Evolutionary conservation across 2,113 vertebrate species (phyloP).

Genomic region (Rhinichthys klamathensis): DNA sequence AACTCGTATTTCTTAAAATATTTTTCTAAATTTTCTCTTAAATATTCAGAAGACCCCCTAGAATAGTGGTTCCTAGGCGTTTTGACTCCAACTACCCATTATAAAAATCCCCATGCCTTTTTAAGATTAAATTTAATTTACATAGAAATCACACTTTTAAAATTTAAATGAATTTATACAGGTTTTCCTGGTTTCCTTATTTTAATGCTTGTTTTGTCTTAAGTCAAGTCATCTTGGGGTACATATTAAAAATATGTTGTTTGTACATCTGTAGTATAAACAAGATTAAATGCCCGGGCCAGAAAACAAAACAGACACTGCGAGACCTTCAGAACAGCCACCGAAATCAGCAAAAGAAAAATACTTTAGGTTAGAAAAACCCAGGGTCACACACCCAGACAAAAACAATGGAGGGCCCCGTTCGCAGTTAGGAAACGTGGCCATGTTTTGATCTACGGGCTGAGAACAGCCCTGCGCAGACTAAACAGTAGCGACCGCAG

Average conservation of each 20-base stretch:
- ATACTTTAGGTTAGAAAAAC: slow-evolving; percentile 30
- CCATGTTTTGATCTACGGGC: slow-evolving; percentile 68
- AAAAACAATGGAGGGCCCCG: slow-evolving; percentile 54
- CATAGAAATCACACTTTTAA: too few species aligned
- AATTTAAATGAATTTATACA: background rate
- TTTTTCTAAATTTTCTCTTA: background rate
- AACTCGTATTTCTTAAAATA: background rate
- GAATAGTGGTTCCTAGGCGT: too few species aligned
- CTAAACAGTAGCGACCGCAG: slow-evolving; percentile 75
- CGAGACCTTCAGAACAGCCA: slow-evolving; percentile 23
- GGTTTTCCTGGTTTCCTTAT: background rate
- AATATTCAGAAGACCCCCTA: too few species aligned
- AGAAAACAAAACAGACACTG: slow-evolving; percentile 28
- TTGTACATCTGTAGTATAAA: background rate
- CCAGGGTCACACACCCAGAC: slow-evolving; percentile 35
- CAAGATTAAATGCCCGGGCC: background rate
- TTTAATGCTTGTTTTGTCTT: background rate
- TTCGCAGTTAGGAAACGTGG: slow-evolving; percentile 54
- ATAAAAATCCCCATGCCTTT: too few species aligned
- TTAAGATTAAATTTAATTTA: too few species aligned
- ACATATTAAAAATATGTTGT: background rate
- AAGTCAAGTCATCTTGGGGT: background rate
- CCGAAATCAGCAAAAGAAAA: slow-evolving; percentile 31
- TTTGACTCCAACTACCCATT: too few species aligned
- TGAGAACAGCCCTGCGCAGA: slow-evolving; percentile 66